Conservation (phyloP, 2,113 vertebrate genomes). For the Picathartes gymnocephalus region DNA sequence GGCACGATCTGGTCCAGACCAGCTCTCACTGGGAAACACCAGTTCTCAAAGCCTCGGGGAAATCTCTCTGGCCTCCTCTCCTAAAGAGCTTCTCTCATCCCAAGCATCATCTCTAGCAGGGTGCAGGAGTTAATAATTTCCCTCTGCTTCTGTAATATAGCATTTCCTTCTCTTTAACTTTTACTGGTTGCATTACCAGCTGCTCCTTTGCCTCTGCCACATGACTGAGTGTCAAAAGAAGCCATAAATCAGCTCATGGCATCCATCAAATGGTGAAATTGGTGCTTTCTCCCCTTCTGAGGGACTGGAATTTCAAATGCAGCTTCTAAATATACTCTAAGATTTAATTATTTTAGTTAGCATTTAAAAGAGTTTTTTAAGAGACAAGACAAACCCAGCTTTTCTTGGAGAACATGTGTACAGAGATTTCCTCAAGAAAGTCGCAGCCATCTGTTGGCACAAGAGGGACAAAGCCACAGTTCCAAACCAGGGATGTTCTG, state of each 20-base stretch:
- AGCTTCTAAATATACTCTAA: background rate
- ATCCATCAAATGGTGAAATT: background rate
- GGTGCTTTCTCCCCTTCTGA: background rate
- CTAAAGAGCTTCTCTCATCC: background rate
- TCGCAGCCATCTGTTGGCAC: fast-evolving
- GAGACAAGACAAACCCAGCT: background rate
- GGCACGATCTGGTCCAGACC: background rate
- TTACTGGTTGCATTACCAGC: background rate
- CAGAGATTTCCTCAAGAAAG: background rate
- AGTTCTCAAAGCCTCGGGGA: background rate
- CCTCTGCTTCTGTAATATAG: background rate
- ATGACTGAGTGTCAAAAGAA: background rate
- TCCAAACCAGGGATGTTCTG: background rate
- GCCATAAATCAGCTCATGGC: background rate
- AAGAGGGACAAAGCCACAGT: background rate
- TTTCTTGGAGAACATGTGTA: background rate
- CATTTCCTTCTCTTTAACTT: conserved; percentile 21
- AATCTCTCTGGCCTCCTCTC: background rate
- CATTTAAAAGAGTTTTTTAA: background rate
- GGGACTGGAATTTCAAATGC: background rate
- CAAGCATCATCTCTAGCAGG: background rate
- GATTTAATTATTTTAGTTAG: background rate
- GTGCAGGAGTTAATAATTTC: conserved; percentile 3
- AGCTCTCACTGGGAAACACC: background rate
- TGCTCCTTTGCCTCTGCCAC: background rate